Percentiles rank a stretch among this genome's conserved stretches.
Evolutionary conservation across 2,113 vertebrate species (phyloP).

Genomic region (Microtus pennsylvanicus): DNA sequence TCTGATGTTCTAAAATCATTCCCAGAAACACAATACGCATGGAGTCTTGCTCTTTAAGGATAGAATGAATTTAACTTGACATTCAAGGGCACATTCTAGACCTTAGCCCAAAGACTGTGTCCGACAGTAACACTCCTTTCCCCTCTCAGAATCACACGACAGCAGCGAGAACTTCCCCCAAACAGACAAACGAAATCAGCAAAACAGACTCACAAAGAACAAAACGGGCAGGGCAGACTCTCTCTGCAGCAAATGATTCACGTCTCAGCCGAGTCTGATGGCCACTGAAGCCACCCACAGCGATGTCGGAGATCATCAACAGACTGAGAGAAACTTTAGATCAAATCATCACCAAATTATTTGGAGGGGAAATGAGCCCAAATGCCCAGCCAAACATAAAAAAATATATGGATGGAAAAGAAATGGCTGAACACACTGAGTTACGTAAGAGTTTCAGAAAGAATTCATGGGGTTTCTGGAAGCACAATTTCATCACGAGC

Average conservation of each 20-base stretch:
- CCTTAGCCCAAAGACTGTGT: not conserved
- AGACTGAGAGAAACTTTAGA: constrained; percentile 48
- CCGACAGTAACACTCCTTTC: not conserved
- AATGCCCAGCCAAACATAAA: constrained; percentile 79
- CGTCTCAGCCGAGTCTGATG: not conserved
- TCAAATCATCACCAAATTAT: constrained; percentile 77
- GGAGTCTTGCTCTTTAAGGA: constrained; percentile 6
- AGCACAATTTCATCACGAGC: constrained; percentile 86
- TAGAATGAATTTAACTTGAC: not conserved
- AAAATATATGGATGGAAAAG: constrained; percentile 76
- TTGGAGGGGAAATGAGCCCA: constrained; percentile 80
- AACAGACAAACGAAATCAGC: not conserved
- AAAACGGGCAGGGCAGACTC: not conserved
- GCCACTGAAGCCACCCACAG: constrained; percentile 5
- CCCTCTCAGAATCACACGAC: not conserved
- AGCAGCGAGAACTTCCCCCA: not conserved
- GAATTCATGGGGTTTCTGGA: constrained; percentile 83
- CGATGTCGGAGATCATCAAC: constrained; percentile 38
- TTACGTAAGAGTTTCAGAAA: constrained; percentile 80
- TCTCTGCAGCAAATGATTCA: not conserved
- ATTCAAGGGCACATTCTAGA: constrained; percentile 28
- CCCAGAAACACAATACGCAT: not conserved
- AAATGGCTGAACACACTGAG: constrained; percentile 72
- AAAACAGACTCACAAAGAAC: not conserved
- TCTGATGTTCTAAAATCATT: constrained; percentile 4